Evolutionary conservation across 37 sponge, comb jelly and placozoan species (phyloP).

Genomic region (Hormiphora californensis): DNA sequence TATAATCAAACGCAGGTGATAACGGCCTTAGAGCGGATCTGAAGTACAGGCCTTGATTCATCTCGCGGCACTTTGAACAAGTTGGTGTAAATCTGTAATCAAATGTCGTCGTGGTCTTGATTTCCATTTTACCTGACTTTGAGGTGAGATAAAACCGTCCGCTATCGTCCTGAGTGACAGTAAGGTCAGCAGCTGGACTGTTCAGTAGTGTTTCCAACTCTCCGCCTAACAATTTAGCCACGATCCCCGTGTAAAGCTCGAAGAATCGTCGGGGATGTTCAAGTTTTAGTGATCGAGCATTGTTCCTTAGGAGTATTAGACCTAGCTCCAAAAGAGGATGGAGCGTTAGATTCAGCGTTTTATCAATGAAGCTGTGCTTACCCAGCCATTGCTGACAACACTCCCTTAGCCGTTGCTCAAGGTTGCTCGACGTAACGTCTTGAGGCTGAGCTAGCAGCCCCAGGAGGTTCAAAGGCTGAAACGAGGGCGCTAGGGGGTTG

Average conservation of each 20-base stretch:
- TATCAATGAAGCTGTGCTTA: constrained; percentile 4
- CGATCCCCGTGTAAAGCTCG: background rate
- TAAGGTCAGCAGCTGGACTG: background rate
- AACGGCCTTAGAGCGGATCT: background rate
- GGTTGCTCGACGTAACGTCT: background rate
- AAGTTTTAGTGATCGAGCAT: background rate
- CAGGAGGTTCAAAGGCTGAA: constrained; percentile 1
- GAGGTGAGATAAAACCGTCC: background rate
- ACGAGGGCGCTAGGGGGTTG: background rate
- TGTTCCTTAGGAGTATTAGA: background rate
- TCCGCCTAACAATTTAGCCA: background rate
- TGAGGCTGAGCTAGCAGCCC: background rate
- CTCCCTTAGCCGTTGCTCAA: background rate
- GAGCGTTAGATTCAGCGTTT: background rate
- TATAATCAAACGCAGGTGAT: constrained; percentile 12
- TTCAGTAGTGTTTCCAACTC: background rate
- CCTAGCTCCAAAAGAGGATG: constrained; percentile 2
- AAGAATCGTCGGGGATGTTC: background rate
- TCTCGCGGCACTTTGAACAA: constrained; percentile 22
- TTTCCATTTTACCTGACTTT: background rate
- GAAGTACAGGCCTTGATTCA: background rate
- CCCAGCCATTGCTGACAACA: constrained; percentile 25
- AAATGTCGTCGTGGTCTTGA: background rate
- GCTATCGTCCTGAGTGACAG: background rate
- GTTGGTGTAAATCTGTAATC: background rate